Conservation (phyloP, 35 echinoderm and acorn worm genomes). For the Lytechinus pictus region DNA sequence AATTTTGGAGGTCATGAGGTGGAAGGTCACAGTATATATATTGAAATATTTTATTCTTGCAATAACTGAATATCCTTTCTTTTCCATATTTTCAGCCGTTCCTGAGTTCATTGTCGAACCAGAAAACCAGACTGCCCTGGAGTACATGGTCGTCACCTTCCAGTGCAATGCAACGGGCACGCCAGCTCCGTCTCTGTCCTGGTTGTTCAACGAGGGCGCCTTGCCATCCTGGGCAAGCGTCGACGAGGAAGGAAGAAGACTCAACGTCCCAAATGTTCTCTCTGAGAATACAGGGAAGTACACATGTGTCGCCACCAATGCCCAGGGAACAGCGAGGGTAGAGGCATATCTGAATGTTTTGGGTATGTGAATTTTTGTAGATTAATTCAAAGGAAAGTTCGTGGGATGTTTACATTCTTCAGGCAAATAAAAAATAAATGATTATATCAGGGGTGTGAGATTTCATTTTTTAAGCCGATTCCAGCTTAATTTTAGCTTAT, state of each 20-base stretch:
- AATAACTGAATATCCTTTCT: neutral
- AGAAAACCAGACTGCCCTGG: conserved; percentile 72
- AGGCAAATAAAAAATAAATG: too few species aligned
- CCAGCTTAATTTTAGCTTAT: too few species aligned
- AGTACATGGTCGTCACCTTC: conserved; percentile 72
- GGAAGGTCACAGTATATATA: too few species aligned
- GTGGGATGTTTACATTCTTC: too few species aligned
- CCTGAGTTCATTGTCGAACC: conserved; percentile 68
- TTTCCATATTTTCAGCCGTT: conserved; percentile 55
- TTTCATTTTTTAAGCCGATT: too few species aligned
- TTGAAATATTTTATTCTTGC: too few species aligned
- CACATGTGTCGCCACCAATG: conserved; percentile 77
- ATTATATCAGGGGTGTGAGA: too few species aligned
- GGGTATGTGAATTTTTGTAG: conserved; percentile 43
- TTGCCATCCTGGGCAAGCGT: conserved; percentile 70
- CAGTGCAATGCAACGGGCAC: conserved; percentile 71
- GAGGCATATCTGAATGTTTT: conserved; percentile 66
- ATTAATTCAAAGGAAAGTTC: too few species aligned
- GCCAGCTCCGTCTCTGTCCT: conserved; percentile 67
- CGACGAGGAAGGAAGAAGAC: conserved; percentile 49
- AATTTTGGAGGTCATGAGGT: too few species aligned
- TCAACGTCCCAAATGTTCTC: conserved; percentile 62
- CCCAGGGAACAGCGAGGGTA: conserved; percentile 59
- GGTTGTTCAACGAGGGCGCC: conserved; percentile 77
- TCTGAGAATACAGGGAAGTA: conserved; percentile 56